Evolutionary conservation across 2,113 vertebrate species (phyloP).

Genomic region (Eurystomus gularis): DNA sequence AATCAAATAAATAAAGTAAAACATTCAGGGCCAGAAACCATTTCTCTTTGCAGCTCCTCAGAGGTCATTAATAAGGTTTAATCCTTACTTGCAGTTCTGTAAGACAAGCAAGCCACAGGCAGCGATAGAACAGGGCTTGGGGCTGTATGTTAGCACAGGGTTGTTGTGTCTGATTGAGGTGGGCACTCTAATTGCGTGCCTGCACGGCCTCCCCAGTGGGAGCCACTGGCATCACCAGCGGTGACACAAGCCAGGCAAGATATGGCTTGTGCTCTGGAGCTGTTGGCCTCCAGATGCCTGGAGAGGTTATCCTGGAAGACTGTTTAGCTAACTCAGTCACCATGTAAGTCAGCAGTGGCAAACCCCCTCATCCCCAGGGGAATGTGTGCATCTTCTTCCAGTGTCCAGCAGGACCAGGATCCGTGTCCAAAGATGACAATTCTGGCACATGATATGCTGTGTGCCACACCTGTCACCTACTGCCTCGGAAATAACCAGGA

Average conservation of each 20-base stretch:
- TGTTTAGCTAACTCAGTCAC: background rate
- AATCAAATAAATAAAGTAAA: background rate
- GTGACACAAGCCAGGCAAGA: background rate
- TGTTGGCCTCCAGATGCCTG: background rate
- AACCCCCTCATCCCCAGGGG: rapidly evolving
- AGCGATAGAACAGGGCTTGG: background rate
- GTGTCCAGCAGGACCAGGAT: background rate
- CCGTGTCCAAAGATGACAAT: background rate
- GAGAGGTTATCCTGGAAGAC: background rate
- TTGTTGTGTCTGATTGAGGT: background rate
- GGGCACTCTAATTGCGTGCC: rapidly evolving
- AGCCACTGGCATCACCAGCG: background rate
- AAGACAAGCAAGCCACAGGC: background rate
- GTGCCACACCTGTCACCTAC: background rate
- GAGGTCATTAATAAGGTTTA: background rate
- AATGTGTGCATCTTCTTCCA: background rate
- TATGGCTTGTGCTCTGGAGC: background rate
- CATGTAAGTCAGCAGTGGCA: background rate
- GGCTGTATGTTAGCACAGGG: rapidly evolving
- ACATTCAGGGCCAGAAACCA: background rate
- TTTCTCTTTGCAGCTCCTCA: background rate
- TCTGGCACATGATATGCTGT: background rate
- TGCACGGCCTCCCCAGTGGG: rapidly evolving
- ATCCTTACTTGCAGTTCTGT: background rate
- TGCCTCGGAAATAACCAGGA: background rate